Base-by-base conservation (phyloP, 2,113 vertebrate genomes). In the Brachyhypopomus occidentalis region DNA sequence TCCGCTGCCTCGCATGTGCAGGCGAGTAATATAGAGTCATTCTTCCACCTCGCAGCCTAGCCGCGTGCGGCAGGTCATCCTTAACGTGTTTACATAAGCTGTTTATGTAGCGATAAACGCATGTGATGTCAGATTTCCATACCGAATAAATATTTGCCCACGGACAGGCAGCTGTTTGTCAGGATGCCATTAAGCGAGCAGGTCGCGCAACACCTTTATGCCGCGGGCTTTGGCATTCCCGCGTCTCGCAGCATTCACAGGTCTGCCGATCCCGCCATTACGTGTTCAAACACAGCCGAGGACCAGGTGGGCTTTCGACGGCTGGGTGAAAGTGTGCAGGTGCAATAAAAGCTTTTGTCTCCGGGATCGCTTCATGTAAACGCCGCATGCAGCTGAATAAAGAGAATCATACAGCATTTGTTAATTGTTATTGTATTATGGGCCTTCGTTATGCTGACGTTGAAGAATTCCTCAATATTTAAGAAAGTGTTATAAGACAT, bases 61-160 rank as follows among this genome's bases (percentile, higher is more conserved):
- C 14, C 27, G n/a, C 30, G 94, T 94, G 89, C 92, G 85, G 87
- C 83, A 79, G 84, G 72, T 88, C 90, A 88, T 90, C 91, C 86
- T 89, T 87, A 86, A 90, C 89, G 41, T 97, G 95, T 98, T 97
- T 95, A 94, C 91, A 94, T 90, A 96, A 95, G 93, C 91, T 96
- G 94, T 95, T 96, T 95, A 93, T 93, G 90, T 90, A 91, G 91
- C 91, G 95, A 96, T 95, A 93, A 85, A 87, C 84, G 81, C 83
- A 90, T 87, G 88, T 85, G 90, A 92, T 91, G 94, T 91, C 93
- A 94, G 93, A 95, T 95, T 93, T 95, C 91, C 93, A 95, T 93
- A 94, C 89, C 90, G 91, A 94, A 92, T 96, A 95, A 97, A 98
- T 97, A 97, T 97, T 96, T 96, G 96, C 92, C 75, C 11, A 90